Evolutionary conservation across 2,113 vertebrate species (phyloP).

Genomic region (Malurus melanocephalus): DNA sequence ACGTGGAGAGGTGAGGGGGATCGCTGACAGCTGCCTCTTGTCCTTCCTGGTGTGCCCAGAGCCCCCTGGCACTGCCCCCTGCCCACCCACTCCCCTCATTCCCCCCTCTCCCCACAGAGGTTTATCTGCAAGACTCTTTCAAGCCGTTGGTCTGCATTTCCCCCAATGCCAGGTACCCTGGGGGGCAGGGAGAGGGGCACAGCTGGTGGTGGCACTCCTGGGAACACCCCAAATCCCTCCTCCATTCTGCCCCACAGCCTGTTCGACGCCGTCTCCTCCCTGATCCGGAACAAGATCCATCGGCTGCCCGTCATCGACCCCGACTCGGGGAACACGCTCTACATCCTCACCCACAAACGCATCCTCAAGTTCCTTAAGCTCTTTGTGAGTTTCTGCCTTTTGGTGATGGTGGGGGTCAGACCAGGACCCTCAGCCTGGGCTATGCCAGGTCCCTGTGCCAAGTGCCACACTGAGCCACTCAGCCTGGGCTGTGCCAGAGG

Average conservation of each 20-base stretch:
- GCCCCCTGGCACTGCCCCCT: rapidly evolving
- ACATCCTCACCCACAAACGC: slow-evolving; percentile 98
- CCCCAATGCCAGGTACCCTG: slow-evolving; percentile 87
- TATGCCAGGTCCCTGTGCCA: neutral
- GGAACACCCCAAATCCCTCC: neutral
- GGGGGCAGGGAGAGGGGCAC: neutral
- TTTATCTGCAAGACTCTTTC: slow-evolving; percentile 96
- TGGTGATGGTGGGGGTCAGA: neutral
- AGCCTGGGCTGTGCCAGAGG: neutral
- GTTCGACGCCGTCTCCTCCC: slow-evolving; percentile 93
- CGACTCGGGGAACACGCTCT: slow-evolving; percentile 90
- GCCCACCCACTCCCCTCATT: rapidly evolving
- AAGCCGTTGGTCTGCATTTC: slow-evolving; percentile 96
- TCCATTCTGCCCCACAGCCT: slow-evolving; percentile 71
- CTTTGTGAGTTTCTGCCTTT: slow-evolving; percentile 81
- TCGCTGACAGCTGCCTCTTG: rapidly evolving
- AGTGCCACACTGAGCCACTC: rapidly evolving
- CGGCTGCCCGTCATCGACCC: slow-evolving; percentile 95
- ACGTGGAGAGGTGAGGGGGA: slow-evolving; percentile 91
- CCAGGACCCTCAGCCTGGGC: rapidly evolving
- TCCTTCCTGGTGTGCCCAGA: rapidly evolving
- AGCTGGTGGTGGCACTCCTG: rapidly evolving
- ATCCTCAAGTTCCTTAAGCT: slow-evolving; percentile 98
- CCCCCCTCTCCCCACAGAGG: slow-evolving; percentile 71
- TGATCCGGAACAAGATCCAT: slow-evolving; percentile 95